Base-by-base conservation (phyloP, 2,797 vertebrate species). In the Enoplosus armatus region DNA sequence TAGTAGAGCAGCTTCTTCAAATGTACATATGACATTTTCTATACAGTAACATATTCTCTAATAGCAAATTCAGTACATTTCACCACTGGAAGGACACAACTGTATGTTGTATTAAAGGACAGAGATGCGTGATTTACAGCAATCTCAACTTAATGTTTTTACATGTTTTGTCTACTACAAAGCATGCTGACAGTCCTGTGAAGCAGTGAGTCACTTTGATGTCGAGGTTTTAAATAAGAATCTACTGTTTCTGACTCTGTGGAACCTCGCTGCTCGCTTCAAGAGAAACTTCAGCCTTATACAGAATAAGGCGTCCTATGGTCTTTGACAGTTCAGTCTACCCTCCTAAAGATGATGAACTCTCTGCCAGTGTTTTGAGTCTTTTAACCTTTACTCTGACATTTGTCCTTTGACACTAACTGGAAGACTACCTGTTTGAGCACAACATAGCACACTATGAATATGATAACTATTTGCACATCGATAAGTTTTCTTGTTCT, bases 251-350 rank as follows among this genome's bases (percentile, higher is more conserved):
- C 74, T 86, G 83, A 90, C 71, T 79, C 54, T 54, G 51, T 55
- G 61, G 35, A 89, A 90, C 72, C 65, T 82, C 67, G 66, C 78
- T 78, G 72, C 77, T 88, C 22, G 39, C 83, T 87, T 89, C 75
- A 88, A 86, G 83, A 88, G 64, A 78, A 87, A 80, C 73, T 63
- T 77, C 71, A 82, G 67, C 72, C 77, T 88, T 65, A 90, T 90
- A 91, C 83, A 87, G 88, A 90, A 89, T 89, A 80, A 74, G 63
- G 37, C 66, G 16, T 75, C 60, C 16, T 90, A 29, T 90, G 87
- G 90, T 90, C 88, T 90, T 71, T 70, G 47, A 73, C 70, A 72
- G 48, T 85, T 79, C 75, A 71, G 48, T 85, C 80, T 82, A 47
- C 75, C 79, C 77, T 80, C 80, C 79, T 89, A 90, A 82, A 88